Evolutionary conservation across 2,888 invertebrate genomes (phyloP).

Genomic region (Synanthedon vespiformis): DNA sequence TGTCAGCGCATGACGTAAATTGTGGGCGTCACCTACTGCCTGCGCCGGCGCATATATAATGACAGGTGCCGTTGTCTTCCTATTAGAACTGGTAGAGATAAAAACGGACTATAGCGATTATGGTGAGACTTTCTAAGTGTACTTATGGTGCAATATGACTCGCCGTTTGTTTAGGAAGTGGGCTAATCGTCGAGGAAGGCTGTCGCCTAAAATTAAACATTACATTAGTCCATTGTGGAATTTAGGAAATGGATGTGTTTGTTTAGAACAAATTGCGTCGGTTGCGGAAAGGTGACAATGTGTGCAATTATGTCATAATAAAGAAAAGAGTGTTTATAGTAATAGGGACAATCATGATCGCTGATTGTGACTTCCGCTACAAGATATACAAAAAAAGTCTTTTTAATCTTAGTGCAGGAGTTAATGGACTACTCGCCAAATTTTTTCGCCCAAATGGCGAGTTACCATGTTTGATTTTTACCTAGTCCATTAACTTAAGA

Average conservation of each 20-base stretch:
- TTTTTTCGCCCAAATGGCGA: too few species aligned
- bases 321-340: conserved; percentile 2
- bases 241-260: background rate
- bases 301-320: conserved; percentile 8
- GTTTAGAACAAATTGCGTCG: conserved; percentile 9
- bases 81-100: background rate
- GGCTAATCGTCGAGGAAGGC: background rate
- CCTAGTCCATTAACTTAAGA: too few species aligned
- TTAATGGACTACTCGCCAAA: too few species aligned
- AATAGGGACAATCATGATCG: too few species aligned
- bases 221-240: background rate
- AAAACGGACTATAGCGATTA: too few species aligned
- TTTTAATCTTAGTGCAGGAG: too few species aligned
- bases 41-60: background rate
- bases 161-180: background rate
- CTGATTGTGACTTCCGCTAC: too few species aligned
- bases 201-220: background rate
- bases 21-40: too few species aligned
- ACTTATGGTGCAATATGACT: background rate
- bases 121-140: too few species aligned
- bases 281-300: conserved; percentile 8
- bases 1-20: too few species aligned
- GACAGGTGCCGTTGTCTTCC: background rate
- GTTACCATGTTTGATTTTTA: too few species aligned
- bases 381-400: too few species aligned